These are phyloP conservation scores for Drosophila greeni DNA, from an alignment of 2,888 invertebrate genomes.

Conservation along the genomic window DNA sequence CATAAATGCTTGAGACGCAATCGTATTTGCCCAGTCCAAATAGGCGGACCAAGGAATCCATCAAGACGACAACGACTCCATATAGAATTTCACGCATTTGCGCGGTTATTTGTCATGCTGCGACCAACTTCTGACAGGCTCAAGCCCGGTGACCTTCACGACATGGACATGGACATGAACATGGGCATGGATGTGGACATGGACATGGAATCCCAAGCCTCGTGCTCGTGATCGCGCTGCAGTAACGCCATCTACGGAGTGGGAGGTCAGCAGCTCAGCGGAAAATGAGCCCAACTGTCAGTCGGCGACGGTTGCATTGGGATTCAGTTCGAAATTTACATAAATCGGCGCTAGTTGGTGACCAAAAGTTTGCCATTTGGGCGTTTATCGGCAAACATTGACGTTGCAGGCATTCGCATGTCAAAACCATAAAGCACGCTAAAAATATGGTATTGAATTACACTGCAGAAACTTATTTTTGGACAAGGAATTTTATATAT, in stretches of 20 bases:
- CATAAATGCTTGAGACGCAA: constrained; percentile 37
- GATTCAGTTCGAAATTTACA: constrained; percentile 48
- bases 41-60: constrained; percentile 35
- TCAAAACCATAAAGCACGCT: constrained; percentile 56
- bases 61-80: constrained; percentile 27
- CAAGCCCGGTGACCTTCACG: constrained; percentile 65
- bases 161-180: constrained; percentile 48
- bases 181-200: constrained; percentile 1
- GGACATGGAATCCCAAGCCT: constrained; percentile 10
- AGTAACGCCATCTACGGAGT: constrained; percentile 63
- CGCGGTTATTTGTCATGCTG: constrained; percentile 66
- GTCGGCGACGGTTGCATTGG: constrained; percentile 40
- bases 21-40: constrained; percentile 55
- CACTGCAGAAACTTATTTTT: constrained; percentile 7
- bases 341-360: constrained; percentile 43
- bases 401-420: constrained; percentile 45
- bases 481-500: background rate
- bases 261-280: constrained; percentile 55
- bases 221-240: constrained; percentile 65
- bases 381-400: constrained; percentile 61
- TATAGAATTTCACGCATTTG: constrained; percentile 72
- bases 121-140: constrained; percentile 56
- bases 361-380: constrained; percentile 34
- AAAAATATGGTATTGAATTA: constrained; percentile 37
- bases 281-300: constrained; percentile 27